phyloP scores from a whole-genome alignment of 2,113 vertebrate species.

The Oreochromis spilurus region DNA sequence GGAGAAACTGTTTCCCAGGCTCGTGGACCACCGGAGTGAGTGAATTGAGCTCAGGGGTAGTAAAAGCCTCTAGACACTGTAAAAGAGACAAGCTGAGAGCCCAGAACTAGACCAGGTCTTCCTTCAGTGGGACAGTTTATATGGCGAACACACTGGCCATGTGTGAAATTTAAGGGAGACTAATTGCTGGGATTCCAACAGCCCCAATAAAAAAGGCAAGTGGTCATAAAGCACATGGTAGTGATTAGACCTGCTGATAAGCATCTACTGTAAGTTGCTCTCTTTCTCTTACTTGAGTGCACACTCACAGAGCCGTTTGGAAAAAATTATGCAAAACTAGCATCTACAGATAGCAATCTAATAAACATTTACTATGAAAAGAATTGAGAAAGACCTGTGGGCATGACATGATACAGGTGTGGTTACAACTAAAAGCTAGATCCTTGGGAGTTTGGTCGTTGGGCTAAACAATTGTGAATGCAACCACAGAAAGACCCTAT shows the following conservation, averaged over 20 bases:
- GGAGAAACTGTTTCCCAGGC: constrained; percentile 46
- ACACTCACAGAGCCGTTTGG: constrained; percentile 2
- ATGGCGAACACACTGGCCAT: constrained; percentile 62
- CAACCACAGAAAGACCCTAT: background rate
- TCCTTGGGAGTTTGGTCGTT: background rate
- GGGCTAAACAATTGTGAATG: background rate
- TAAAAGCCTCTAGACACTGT: constrained; percentile 43
- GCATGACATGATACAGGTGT: constrained; percentile 38
- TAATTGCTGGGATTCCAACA: constrained; percentile 78
- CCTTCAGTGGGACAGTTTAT: constrained; percentile 64
- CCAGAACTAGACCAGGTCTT: constrained; percentile 44
- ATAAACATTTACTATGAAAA: background rate
- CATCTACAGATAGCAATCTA: constrained; percentile 54
- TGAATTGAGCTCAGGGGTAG: constrained; percentile 40
- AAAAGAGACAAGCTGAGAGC: constrained; percentile 28
- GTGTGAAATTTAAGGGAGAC: constrained; percentile 72
- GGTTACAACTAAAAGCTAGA: background rate
- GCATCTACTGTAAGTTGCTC: constrained; percentile 29
- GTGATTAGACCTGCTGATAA: constrained; percentile 68
- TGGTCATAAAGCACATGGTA: constrained; percentile 78
- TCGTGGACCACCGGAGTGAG: constrained; percentile 45
- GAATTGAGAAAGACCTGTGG: constrained; percentile 24
- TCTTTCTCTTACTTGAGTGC: background rate
- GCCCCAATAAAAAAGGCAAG: constrained; percentile 72
- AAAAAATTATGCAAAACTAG: constrained; percentile 62